Conservation (phyloP, 2,888 invertebrate species). For the Xestobium rufovillosum region DNA sequence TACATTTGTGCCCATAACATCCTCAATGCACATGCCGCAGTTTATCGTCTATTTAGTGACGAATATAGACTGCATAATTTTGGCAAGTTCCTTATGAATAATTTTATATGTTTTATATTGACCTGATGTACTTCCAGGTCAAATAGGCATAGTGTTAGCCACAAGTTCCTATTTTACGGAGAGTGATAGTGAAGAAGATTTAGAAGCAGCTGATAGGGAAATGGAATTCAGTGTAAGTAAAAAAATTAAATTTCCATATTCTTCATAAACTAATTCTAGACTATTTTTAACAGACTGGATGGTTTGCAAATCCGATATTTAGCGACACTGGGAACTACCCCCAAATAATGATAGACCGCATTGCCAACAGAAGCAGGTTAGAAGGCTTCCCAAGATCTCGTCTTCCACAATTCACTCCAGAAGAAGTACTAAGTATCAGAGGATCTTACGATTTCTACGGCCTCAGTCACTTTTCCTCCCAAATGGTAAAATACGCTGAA, state of each 20-base stretch:
- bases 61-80: too few species aligned
- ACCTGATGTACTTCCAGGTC: too few species aligned
- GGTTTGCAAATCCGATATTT: constrained; percentile 51
- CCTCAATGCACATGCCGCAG: constrained; percentile 54
- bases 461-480: constrained; percentile 44
- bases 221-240: constrained; percentile 15
- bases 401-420: constrained; percentile 48
- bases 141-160: too few species aligned
- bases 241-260: too few species aligned
- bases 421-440: constrained; percentile 39
- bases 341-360: constrained; percentile 45
- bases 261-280: constrained; percentile 2
- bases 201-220: constrained; percentile 46
- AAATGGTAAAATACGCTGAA: constrained; percentile 15
- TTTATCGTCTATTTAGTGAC: constrained; percentile 53
- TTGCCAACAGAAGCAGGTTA: constrained; percentile 46
- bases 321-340: constrained; percentile 51
- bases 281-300: constrained; percentile 38
- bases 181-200: too few species aligned
- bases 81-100: too few species aligned
- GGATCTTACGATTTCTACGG: constrained; percentile 47
- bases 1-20: constrained; percentile 55
- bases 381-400: constrained; percentile 51
- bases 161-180: too few species aligned
- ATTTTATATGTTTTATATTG: too few species aligned